Percentiles rank a stretch among this genome's conserved stretches.
Evolutionary conservation across 2,888 invertebrate species (phyloP).

Genomic region (Synanthedon formicaeformis): DNA sequence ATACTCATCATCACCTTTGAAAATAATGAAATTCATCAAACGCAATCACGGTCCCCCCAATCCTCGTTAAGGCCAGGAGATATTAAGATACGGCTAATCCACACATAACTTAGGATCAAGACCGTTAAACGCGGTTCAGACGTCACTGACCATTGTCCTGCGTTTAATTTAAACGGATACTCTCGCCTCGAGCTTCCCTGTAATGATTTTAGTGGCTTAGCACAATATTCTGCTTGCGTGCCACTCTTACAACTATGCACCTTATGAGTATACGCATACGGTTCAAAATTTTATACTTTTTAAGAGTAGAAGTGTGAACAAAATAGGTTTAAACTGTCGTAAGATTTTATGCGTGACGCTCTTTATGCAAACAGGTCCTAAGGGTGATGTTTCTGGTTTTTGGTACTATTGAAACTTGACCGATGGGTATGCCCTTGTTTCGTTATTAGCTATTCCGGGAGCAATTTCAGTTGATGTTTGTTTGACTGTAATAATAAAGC

Average conservation of each 20-base stretch:
- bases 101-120: conserved; percentile 66
- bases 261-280: too few relatives aligned
- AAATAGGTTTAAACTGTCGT: conserved; percentile 42
- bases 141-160: conserved; percentile 64
- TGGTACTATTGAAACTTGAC: conserved; percentile 59
- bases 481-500: background rate
- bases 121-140: conserved; percentile 47
- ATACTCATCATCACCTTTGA: too few relatives aligned
- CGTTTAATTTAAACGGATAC: conserved; percentile 63
- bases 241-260: too few relatives aligned
- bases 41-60: conserved; percentile 7
- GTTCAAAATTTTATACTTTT: background rate
- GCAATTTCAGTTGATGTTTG: conserved; percentile 17
- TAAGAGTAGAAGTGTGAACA: background rate
- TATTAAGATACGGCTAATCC: conserved; percentile 69
- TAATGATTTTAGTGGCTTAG: conserved; percentile 56
- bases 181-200: conserved; percentile 22
- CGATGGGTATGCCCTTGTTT: conserved; percentile 20
- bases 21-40: background rate
- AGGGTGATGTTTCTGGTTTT: conserved; percentile 61
- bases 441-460: conserved; percentile 34
- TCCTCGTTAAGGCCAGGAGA: conserved; percentile 45
- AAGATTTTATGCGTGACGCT: conserved; percentile 63
- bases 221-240: background rate
- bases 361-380: conserved; percentile 63